Evolutionary conservation across 1,140 invertebrate species (phyloP).

Genomic region (Atta texana): DNA sequence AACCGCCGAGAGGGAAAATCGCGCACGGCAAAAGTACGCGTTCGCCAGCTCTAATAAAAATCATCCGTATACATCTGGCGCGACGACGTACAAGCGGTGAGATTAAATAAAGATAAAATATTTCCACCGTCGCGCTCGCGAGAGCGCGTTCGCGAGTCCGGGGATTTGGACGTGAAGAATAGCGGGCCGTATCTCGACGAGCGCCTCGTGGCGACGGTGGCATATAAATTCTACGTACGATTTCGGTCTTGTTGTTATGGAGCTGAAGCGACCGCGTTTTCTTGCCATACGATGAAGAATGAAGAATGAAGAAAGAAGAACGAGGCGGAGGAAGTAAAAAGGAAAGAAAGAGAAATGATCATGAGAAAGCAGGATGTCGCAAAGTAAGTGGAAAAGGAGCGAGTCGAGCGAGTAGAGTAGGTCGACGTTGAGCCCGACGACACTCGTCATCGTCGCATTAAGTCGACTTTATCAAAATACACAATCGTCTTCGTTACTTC

Average conservation of each 20-base stretch:
- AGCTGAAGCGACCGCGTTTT: slow-evolving; percentile 49
- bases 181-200: slow-evolving; percentile 49
- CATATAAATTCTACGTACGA: slow-evolving; percentile 60
- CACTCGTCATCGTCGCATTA: slow-evolving; percentile 66
- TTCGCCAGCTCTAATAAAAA: slow-evolving; percentile 42
- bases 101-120: slow-evolving; percentile 66
- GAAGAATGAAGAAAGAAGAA: slow-evolving; percentile 33
- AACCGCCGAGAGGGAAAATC: neutral
- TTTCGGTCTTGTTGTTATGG: slow-evolving; percentile 55
- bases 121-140: slow-evolving; percentile 50
- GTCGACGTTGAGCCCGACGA: neutral
- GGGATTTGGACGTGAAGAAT: slow-evolving; percentile 57
- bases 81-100: slow-evolving; percentile 23
- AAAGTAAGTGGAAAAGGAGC: slow-evolving; percentile 8
- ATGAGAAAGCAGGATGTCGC: neutral
- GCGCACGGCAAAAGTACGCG: slow-evolving; percentile 32
- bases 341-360: neutral
- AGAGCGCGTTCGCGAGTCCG: slow-evolving; percentile 24
- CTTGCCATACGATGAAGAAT: slow-evolving; percentile 15
- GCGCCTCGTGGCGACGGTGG: neutral
- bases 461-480: slow-evolving; percentile 64
- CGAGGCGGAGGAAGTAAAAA: neutral
- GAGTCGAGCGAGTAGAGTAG: slow-evolving; percentile 8
- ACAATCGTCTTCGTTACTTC: slow-evolving; percentile 70
- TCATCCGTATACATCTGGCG: slow-evolving; percentile 35